Percentiles rank a stretch among this genome's conserved stretches.
Evolutionary conservation across 2,888 invertebrate genomes (phyloP).

Genomic region (Quadroppia sp.): DNA sequence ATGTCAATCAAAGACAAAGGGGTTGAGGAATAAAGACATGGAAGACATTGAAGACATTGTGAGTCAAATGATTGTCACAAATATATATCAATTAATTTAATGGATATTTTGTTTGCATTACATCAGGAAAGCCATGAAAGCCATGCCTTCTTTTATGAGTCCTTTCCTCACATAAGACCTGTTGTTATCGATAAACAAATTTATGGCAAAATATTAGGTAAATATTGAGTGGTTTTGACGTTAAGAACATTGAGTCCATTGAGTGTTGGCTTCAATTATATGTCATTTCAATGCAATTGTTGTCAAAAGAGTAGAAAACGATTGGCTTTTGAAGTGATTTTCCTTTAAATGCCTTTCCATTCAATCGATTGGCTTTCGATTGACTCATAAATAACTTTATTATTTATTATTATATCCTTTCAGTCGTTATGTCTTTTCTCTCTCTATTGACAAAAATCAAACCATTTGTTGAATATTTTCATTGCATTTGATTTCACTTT

Average conservation of each 20-base stretch:
- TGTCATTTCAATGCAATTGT: too few species aligned
- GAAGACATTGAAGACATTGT: too few species aligned
- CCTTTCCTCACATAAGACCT: neutral
- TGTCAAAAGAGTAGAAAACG: too few species aligned
- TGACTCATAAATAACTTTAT: too few species aligned
- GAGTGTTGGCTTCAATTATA: neutral
- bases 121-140: neutral
- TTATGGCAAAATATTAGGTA: constrained; percentile 18
- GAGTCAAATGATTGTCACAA: too few species aligned
- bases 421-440: too few species aligned
- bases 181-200: constrained; percentile 27
- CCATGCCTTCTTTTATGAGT: neutral
- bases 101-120: neutral
- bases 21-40: neutral
- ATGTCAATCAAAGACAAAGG: neutral
- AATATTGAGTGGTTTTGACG: constrained; percentile 1
- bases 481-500: constrained; percentile 5
- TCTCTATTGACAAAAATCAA: too few species aligned
- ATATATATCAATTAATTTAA: constrained; percentile 2
- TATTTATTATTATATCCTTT: too few species aligned
- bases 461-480: neutral
- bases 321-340: too few species aligned
- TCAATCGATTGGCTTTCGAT: too few species aligned
- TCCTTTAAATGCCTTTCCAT: too few species aligned
- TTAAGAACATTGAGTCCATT: neutral